Percentiles rank a stretch among this genome's conserved stretches.
These are phyloP conservation scores for Rugalucina vietnamica DNA, from an alignment of 2,888 invertebrate genomes.

Conservation along the genomic window DNA sequence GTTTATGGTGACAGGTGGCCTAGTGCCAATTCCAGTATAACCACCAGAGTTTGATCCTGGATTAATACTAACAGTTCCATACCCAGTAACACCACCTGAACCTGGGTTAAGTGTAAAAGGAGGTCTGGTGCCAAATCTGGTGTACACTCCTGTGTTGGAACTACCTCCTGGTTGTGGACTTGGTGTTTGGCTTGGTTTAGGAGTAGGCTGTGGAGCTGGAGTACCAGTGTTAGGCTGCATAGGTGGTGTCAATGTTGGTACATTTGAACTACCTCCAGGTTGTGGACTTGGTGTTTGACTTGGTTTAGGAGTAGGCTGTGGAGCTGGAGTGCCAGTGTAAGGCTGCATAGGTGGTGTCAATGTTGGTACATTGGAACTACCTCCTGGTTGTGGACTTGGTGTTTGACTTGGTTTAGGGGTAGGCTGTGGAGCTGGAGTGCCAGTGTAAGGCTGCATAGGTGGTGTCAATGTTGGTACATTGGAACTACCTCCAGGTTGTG, in stretches of 20 bases:
- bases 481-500: no score
- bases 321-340: neutral
- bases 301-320: neutral
- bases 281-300: neutral
- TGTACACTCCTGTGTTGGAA: no score
- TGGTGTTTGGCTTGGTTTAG: neutral
- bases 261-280: neutral
- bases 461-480: no score
- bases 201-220: neutral
- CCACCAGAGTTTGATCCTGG: neutral
- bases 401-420: neutral
- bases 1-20: neutral
- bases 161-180: neutral
- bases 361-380: neutral
- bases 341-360: neutral
- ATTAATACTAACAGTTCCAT: neutral
- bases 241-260: neutral
- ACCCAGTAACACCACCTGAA: no score
- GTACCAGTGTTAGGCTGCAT: neutral
- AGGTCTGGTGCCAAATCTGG: no score
- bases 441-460: no score
- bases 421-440: neutral
- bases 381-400: neutral
- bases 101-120: conserved; percentile 1
- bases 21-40: neutral